Evolutionary conservation across 2,797 vertebrate species (phyloP).

Genomic region (Myiothlypis chrysogaster): DNA sequence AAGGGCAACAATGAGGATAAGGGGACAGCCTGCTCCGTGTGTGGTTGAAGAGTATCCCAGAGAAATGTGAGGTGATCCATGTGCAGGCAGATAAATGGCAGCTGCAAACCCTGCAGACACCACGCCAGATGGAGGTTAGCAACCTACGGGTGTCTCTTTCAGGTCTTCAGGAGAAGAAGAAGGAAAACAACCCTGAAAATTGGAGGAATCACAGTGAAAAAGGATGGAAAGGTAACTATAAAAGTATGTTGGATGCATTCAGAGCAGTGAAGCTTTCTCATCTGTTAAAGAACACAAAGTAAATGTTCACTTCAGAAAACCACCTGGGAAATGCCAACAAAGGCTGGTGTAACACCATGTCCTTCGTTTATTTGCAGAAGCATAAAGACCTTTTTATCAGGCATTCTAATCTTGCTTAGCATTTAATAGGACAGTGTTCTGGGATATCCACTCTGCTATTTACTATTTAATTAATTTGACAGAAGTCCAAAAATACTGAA

Average conservation of each 20-base stretch:
- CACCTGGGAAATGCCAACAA: conserved; percentile 46
- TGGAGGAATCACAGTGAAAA: neutral
- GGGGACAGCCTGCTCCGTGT: neutral
- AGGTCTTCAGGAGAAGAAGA: neutral
- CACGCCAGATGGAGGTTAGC: neutral
- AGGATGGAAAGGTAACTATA: neutral
- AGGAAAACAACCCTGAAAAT: neutral
- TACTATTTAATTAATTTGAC: conserved; percentile 69
- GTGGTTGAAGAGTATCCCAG: fast-evolving
- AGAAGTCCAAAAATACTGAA: conserved; percentile 62
- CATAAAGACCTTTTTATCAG: conserved; percentile 51
- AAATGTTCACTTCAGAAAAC: conserved; percentile 36
- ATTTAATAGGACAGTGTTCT: conserved; percentile 55
- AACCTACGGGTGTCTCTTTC: neutral
- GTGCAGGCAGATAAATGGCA: neutral
- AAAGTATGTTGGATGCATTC: neutral
- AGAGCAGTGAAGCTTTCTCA: neutral
- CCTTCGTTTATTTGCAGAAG: conserved; percentile 42
- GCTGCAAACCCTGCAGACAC: neutral
- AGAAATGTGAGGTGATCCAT: fast-evolving
- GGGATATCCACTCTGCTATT: conserved; percentile 61
- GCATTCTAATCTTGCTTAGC: conserved; percentile 31
- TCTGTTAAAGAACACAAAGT: conserved; percentile 8
- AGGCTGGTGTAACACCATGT: neutral
- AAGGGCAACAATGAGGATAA: neutral